Percentiles rank a stretch among this genome's conserved stretches.
Conservation (phyloP, 2,888 invertebrate species). For the Oeneis ivallda region DNA sequence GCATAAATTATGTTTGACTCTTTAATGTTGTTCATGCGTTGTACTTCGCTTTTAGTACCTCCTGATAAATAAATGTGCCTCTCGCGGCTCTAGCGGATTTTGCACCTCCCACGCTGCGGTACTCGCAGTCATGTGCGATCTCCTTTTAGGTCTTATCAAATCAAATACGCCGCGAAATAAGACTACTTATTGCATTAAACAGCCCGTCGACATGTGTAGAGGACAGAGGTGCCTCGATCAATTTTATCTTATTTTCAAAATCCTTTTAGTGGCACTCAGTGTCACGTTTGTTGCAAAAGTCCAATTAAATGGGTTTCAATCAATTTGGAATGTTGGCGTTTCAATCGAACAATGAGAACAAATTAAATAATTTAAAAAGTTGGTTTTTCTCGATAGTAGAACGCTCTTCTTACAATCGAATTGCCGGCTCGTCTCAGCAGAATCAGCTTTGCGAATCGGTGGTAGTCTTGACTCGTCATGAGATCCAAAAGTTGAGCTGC, state of each 20-base stretch:
- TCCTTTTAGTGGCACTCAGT: constrained; percentile 21
- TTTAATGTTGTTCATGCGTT: neutral
- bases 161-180: constrained; percentile 12
- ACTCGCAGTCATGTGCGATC: neutral
- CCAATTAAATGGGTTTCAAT: constrained; percentile 18
- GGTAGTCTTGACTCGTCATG: too few species aligned
- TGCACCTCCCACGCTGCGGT: neutral
- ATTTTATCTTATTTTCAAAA: constrained; percentile 32
- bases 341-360: constrained; percentile 7
- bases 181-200: constrained; percentile 15
- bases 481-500: too few species aligned
- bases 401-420: too few species aligned
- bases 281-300: constrained; percentile 5
- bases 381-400: neutral
- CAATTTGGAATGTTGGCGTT: neutral
- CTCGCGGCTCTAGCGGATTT: neutral
- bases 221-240: constrained; percentile 6
- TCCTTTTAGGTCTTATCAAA: constrained; percentile 8
- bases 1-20: too few species aligned
- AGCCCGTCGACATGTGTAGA: constrained; percentile 15
- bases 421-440: too few species aligned
- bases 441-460: too few species aligned
- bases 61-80: neutral
- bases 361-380: neutral
- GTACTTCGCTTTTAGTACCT: neutral